Evolutionary conservation across 2,797 vertebrate species (phyloP), one percentile per base, ranked within the genome.

Genomic region (Antrozous pallidus): DNA sequence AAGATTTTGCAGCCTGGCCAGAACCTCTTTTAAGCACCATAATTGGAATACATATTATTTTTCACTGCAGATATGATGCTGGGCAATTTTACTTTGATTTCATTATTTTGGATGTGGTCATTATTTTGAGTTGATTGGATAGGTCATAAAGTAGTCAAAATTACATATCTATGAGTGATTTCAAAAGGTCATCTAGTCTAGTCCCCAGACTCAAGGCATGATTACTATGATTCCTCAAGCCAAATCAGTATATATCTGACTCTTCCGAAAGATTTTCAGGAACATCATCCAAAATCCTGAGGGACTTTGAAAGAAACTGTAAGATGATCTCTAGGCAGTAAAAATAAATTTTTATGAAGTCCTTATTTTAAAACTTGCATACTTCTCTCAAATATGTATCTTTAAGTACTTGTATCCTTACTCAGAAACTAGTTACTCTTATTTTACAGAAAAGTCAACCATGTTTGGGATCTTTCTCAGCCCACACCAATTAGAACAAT

Each of bases 311-410:
- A 91, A 92, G 49, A 90, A 92, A 71, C 38, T 58, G 82, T 40
- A 69, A 20, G 17, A 61, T 79, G 49, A 26, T 81, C 58, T 67
- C 63, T 79, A 36, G 42, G 22, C 16, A 83, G n/a, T 86, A 71
- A 85, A 84, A 93, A n/a, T 82, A 95, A 93, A 31, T 87, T 87
- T 94, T 96, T 88, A 81, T 86, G 47, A 91, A 70, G 45, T 24
- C 8, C 28, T 92, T 90, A 73, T 16, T 88, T 96, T 89, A 70
- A 95, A 82, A 83, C 54, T 54, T 92, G 51, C 56, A 45, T 79
- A 63, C 3, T 94, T 85, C 77, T 71, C 51, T 70, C 85, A 90
- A 74, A 11, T 74, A 61, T 36, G 10, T 33, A 26, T 49, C 24
- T 1, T 88, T 31, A 77, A 87, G 65, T 78, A 93, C 56, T 69